Evolutionary conservation across 2,797 vertebrate species (phyloP), one percentile per base, ranked within the genome.

Genomic region (Xenentodon cancila): DNA sequence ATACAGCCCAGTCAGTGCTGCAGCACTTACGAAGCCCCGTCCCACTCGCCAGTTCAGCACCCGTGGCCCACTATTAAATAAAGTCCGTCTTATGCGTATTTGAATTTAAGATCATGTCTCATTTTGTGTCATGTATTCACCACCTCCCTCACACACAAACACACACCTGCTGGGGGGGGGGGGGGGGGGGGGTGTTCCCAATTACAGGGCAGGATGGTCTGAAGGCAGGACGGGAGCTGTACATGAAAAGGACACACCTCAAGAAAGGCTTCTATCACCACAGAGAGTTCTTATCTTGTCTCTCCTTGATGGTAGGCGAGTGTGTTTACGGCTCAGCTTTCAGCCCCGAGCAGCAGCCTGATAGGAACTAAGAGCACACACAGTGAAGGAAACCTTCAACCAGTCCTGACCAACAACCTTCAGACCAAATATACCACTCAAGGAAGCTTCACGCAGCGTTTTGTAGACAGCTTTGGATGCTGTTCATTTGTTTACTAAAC

Each of bases 251-350:
- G 54, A 59, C 50, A 55, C 17, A 19, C 60, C 4, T 20, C 55
- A n/a, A 59, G 67, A 77, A 64, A 75, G 67, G 22, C 78, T 84
- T 81, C 81, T 82, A 85, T 87, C 88, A 83, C 73, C 52, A 44
- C 70, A 73, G 87, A 70, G 75, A 81, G 77, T 71, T 82, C 84
- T 91, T 91, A 92, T 93, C 91, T 13, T 25, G 19, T 56, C 68
- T 60, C 61, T 75, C 81, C 91, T 91, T 91, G 90, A 91, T 92
- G 89, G 84, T 82, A 59, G 62, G 50, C 64, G 78, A 82, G 81
- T 30, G 73, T 73, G 80, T 82, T 64, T 88, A 85, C 89, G 92
- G 91, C 92, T 92, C 90, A 91, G 75, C 80, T 73, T 82, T 89
- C 77, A 78, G 86, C 79, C 65, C 71, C 50, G 21, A 72, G 83